Percentiles rank a stretch among this genome's conserved stretches.
Evolutionary conservation across 2,888 invertebrate species (phyloP).

Genomic region (Sphinx pinastri): DNA sequence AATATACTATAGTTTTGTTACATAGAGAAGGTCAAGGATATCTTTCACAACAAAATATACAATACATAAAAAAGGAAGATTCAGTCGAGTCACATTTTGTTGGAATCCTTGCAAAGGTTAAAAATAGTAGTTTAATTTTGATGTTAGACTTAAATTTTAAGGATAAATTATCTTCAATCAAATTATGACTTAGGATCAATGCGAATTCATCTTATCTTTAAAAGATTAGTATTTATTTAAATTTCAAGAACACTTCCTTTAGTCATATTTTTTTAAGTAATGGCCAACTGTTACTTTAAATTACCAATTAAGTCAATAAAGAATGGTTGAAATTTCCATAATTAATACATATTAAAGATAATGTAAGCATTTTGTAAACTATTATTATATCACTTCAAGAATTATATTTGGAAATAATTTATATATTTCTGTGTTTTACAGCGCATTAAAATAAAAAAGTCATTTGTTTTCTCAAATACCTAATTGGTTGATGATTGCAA

Average conservation of each 20-base stretch:
- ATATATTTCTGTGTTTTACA: conserved; percentile 16
- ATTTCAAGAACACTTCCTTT: conserved; percentile 24
- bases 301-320: conserved; percentile 33
- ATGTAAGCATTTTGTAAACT: conserved; percentile 19
- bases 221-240: conserved; percentile 13
- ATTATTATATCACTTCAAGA: conserved; percentile 13
- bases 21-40: too few species aligned
- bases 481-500: not conserved
- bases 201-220: not conserved
- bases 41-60: too few species aligned
- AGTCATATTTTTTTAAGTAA: conserved; percentile 27
- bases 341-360: conserved; percentile 31
- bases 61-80: too few species aligned
- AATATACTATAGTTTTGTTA: too few species aligned
- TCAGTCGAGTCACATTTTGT: too few species aligned
- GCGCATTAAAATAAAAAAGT: conserved; percentile 2
- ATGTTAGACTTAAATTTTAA: not conserved
- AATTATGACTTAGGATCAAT: not conserved
- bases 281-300: conserved; percentile 32
- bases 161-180: not conserved
- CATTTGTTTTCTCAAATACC: conserved; percentile 9
- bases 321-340: conserved; percentile 33
- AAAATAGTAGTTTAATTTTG: not conserved
- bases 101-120: too few species aligned
- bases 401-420: not conserved